Evolutionary conservation across 1,140 invertebrate species (phyloP), one percentile per base, ranked within the genome.

Genomic region (Ceratina australensis): DNA sequence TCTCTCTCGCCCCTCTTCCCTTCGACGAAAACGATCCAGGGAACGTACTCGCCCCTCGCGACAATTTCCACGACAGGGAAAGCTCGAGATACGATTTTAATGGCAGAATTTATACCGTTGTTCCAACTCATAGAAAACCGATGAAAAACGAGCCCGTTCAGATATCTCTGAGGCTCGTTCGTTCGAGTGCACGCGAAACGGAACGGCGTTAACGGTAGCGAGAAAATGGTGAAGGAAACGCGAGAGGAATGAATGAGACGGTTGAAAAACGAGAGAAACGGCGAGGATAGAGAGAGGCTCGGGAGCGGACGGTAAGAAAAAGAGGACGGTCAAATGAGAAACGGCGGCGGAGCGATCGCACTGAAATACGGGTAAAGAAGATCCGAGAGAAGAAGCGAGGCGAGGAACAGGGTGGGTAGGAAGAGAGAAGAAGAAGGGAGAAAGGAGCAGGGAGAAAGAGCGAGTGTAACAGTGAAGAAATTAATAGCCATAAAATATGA

Each of bases 401-500:
- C 47, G 28, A 56, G 50, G 28, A 33, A 57, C 12, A 42, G 33
- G 33, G 10, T 10, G 33, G 33, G 28, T 24, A 72, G 61, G 56
- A 49, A 64, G 15, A 49, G 52, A 26, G 42, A 59, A 74, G 50
- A 42, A n/a, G 52, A 49, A 26, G 16, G 71, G 60, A 75, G 67
- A 66, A 74, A 63, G 67, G 71, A 52, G 63, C 28, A 28, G 67
- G 78, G 68, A 80, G 68, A 69, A 71, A 78, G 83, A 84, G 84
- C 76, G 80, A 80, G 86, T 82, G 83, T 89, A 91, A 92, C 90
- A 92, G 90, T 89, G 88, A 91, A 92, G 92, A 92, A 92, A 92
- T 92, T 92, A 92, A 92, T 92, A 92, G 92, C 92, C 92, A 92
- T 92, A 92, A 92, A 92, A 92, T 92, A 92, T 92, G 92, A 92